A percentile compares a stretch with the other conserved stretches of the same genome.
These are phyloP conservation scores for Clinocottus analis DNA, from an alignment of 2,113 vertebrate species.

Conservation along the genomic window DNA sequence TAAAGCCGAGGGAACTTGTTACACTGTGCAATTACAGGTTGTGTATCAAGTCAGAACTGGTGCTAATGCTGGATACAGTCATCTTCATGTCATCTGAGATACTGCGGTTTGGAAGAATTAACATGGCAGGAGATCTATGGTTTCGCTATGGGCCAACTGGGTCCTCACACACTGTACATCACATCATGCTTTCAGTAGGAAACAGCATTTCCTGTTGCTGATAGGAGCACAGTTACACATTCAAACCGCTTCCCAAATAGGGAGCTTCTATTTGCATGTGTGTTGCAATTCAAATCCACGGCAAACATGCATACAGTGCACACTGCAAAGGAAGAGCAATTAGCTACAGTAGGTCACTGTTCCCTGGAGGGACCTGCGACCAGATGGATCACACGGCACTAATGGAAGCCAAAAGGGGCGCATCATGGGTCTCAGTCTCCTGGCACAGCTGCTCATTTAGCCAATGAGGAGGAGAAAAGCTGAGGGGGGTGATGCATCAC, in stretches of 20 bases:
- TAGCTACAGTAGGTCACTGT: conserved; percentile 66
- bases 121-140: not conserved
- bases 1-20: conserved; percentile 35
- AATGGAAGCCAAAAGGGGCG: conserved; percentile 75
- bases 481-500: conserved; percentile 22
- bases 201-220: conserved; percentile 49
- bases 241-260: conserved; percentile 47
- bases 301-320: conserved; percentile 51
- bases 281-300: conserved; percentile 63
- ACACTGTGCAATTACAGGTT: conserved; percentile 27
- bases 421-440: conserved; percentile 69
- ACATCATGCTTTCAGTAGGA: conserved; percentile 38
- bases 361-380: conserved; percentile 69
- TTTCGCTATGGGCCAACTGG: not conserved
- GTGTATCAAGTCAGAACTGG: not conserved
- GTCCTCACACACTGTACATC: conserved; percentile 20
- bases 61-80: conserved; percentile 9
- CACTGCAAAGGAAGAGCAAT: conserved; percentile 60
- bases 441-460: conserved; percentile 76
- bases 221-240: conserved; percentile 56
- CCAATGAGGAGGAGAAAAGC: conserved; percentile 63
- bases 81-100: conserved; percentile 5
- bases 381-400: conserved; percentile 77
- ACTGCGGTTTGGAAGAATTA: not conserved
- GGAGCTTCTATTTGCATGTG: conserved; percentile 64